These are phyloP conservation scores for Marcusenius ussheri DNA, from an alignment of 2,113 vertebrate genomes.

Conservation along the genomic window DNA sequence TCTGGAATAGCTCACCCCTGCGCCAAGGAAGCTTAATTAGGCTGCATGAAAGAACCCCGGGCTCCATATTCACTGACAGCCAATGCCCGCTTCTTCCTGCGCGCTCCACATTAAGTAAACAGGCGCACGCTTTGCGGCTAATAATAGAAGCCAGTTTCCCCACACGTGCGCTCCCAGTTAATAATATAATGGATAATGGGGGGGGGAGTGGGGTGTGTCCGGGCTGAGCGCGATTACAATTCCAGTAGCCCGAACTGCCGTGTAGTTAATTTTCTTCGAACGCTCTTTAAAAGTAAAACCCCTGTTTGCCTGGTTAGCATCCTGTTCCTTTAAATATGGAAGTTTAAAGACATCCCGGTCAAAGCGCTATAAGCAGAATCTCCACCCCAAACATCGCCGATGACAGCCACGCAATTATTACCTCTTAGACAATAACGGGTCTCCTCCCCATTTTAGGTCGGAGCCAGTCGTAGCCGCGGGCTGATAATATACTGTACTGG, in stretches of 20 bases:
- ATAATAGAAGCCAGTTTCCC: constrained; percentile 14
- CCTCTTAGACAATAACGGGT: constrained; percentile 67
- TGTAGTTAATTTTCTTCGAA: background rate
- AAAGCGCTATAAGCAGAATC: constrained; percentile 40
- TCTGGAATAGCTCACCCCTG: background rate
- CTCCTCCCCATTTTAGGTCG: constrained; percentile 47
- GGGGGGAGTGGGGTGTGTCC: background rate
- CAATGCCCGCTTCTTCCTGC: background rate
- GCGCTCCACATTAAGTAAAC: background rate
- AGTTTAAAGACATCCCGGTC: constrained; percentile 23
- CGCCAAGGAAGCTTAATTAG: constrained; percentile 31
- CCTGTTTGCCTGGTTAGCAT: constrained; percentile 1
- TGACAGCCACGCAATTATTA: constrained; percentile 66
- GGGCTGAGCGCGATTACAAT: background rate
- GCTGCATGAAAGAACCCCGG: constrained; percentile 23
- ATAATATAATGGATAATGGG: background rate
- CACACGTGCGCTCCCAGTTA: background rate
- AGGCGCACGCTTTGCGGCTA: background rate
- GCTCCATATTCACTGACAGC: constrained; percentile 16
- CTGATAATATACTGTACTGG: constrained; percentile 75
- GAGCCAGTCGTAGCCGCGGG: constrained; percentile 62
- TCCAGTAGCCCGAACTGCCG: background rate
- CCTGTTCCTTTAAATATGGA: constrained; percentile 16
- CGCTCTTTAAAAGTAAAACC: background rate
- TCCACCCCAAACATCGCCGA: constrained; percentile 46